A percentile compares a stretch with the other conserved stretches of the same genome.
phyloP scores from a whole-genome alignment of 2,888 invertebrate species.

The Deroplatys truncata region DNA sequence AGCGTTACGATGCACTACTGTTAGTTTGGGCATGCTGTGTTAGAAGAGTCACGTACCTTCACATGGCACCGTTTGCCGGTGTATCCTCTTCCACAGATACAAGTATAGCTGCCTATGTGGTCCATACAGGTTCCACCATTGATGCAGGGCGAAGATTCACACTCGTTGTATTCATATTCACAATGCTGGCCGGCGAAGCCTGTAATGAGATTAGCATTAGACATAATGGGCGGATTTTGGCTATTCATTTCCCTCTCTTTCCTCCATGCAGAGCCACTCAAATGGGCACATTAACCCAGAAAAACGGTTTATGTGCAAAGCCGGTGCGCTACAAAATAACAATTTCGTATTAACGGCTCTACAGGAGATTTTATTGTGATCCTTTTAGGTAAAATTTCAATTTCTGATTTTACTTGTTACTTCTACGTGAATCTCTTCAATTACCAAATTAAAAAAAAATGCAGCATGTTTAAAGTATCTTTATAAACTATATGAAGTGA shows the following conservation, averaged over 20 bases:
- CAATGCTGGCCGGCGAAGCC: conserved; percentile 70
- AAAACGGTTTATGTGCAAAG: not conserved
- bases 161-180: conserved; percentile 71
- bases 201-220: conserved; percentile 37
- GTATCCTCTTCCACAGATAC: conserved; percentile 66
- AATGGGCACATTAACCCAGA: not conserved
- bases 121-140: conserved; percentile 73
- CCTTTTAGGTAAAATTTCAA: too few species aligned
- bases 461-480: too few species aligned
- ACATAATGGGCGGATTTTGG: not conserved
- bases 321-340: too few species aligned
- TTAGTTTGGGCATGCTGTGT: too few species aligned
- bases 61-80: conserved; percentile 65
- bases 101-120: conserved; percentile 63
- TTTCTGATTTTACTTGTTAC: too few species aligned
- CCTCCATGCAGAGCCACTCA: too few species aligned
- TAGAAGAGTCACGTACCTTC: conserved; percentile 51
- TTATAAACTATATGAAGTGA: too few species aligned
- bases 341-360: too few species aligned
- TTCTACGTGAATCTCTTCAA: too few species aligned
- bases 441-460: too few species aligned
- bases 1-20: too few species aligned
- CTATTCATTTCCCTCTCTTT: not conserved
- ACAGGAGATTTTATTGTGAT: too few species aligned
- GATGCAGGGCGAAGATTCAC: conserved; percentile 68